phyloP scores from a whole-genome alignment of 2,797 vertebrate species.

The Chaetophractus vellerosus region DNA sequence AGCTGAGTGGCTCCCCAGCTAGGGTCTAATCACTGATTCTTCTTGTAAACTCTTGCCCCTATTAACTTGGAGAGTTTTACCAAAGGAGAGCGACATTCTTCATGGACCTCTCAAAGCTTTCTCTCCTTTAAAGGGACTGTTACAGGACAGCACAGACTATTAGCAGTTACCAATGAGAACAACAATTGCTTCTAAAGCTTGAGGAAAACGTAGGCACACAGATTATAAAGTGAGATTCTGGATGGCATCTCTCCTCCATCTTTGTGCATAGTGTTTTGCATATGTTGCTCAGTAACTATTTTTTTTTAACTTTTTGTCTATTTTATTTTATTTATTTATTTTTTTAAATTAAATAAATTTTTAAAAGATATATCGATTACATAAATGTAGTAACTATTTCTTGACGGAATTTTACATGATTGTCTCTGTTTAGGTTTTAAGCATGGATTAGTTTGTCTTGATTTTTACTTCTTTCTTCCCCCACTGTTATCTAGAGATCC shows the following conservation, averaged over 20 bases:
- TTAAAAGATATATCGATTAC: too few species aligned
- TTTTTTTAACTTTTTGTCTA: too few species aligned
- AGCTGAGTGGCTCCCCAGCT: background rate
- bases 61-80: background rate
- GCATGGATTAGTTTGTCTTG: background rate
- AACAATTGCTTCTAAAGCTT: background rate
- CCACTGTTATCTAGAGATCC: background rate
- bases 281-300: background rate
- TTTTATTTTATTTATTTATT: too few species aligned
- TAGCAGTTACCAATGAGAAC: background rate
- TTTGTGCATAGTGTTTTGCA: background rate
- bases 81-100: background rate
- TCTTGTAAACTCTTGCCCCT: background rate
- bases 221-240: background rate
- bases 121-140: background rate
- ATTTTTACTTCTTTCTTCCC: background rate
- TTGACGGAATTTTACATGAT: background rate
- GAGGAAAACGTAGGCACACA: background rate
- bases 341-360: too few species aligned
- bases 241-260: fast-evolving
- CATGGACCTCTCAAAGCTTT: background rate
- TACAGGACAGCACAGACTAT: background rate
- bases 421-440: background rate
- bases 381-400: background rate
- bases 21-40: background rate